Base-by-base conservation (phyloP, 1,140 invertebrate genomes). In the Chelonus insularis region DNA sequence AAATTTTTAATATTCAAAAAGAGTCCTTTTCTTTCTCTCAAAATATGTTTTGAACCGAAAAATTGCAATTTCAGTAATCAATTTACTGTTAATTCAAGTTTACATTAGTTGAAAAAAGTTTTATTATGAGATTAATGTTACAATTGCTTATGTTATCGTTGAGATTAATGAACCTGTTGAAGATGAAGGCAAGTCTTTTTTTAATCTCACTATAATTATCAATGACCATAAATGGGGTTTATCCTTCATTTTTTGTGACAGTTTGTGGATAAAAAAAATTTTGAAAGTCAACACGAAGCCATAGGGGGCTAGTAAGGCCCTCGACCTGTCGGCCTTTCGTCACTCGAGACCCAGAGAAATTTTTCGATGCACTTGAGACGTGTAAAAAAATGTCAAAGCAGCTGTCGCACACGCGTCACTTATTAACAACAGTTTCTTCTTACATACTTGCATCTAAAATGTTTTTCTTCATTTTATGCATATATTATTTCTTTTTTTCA, bases 401-500 rank as follows among this genome's bases (percentile, higher is more conserved):
- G 73, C 72, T 75, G 73, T 72, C 71, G 70, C 70, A 75, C 72
- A 75, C 73, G 73, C 73, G 73, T 74, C 73, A 72, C 65, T 73
- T 74, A 74, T 70, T 73, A 72, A 72, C 70, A 72, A 70, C 72
- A 67, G 71, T 68, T 71, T 74, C 68, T 72, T 70, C 48, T 59
- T 62, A 29, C 25, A 29, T 29, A 55, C 65, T 62, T 60, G 60
- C 65, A 61, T 50, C 41, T 37, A 57, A 62, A 64, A 64, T 62
- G 60, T 57, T 62, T 67, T 58, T 59, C 51, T 41, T 65, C 51
- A 41, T 65, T 64, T 68, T 62, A 66, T 32, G 9, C 34, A 7
- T n/a, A 21, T 6, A 12, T 12, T 29, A 41, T 43, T 43, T 56
- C 8, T 25, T 45, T 29, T 29, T 56, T 39, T 41, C 9, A 23